Conservation (phyloP, 2,888 invertebrate genomes). For the Andrena chrysosceles region DNA sequence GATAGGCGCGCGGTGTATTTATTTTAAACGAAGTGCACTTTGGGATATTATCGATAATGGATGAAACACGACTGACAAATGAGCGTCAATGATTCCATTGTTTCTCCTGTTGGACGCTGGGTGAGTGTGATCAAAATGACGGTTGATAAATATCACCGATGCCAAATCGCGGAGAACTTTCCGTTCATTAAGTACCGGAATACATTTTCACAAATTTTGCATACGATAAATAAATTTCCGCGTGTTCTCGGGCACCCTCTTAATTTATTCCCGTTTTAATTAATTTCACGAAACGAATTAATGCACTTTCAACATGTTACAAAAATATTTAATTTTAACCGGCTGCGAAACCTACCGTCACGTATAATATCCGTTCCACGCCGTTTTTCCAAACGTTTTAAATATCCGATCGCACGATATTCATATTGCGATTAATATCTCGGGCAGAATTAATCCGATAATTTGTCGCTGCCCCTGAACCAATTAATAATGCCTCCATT, state of each 20-base stretch:
- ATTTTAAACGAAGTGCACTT: too few species aligned
- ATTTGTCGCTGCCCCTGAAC: slow-evolving; percentile 1
- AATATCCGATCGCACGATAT: not conserved
- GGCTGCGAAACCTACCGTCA: not conserved
- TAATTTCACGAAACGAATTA: slow-evolving; percentile 45
- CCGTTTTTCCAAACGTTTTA: not conserved
- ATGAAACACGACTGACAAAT: not conserved
- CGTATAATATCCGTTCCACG: not conserved
- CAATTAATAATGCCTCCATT: not conserved
- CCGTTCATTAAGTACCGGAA: slow-evolving; percentile 45
- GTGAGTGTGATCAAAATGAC: slow-evolving; percentile 26
- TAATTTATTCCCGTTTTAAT: slow-evolving; percentile 51
- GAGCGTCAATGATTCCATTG: not conserved
- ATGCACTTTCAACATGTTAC: slow-evolving; percentile 30
- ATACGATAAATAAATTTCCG: slow-evolving; percentile 44
- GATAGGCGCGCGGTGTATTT: too few species aligned
- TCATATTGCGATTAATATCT: not conserved
- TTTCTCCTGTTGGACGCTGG: not conserved
- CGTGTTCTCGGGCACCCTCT: slow-evolving; percentile 12
- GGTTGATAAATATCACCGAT: slow-evolving; percentile 29
- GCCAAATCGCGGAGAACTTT: slow-evolving; percentile 45
- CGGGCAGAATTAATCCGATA: not conserved
- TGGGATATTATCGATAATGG: too few species aligned
- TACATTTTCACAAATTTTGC: slow-evolving; percentile 49
- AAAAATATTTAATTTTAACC: slow-evolving; percentile 44